These are phyloP conservation scores for Probaryconus sp. DNA, from an alignment of 1,140 invertebrate species.

Conservation along the genomic window DNA sequence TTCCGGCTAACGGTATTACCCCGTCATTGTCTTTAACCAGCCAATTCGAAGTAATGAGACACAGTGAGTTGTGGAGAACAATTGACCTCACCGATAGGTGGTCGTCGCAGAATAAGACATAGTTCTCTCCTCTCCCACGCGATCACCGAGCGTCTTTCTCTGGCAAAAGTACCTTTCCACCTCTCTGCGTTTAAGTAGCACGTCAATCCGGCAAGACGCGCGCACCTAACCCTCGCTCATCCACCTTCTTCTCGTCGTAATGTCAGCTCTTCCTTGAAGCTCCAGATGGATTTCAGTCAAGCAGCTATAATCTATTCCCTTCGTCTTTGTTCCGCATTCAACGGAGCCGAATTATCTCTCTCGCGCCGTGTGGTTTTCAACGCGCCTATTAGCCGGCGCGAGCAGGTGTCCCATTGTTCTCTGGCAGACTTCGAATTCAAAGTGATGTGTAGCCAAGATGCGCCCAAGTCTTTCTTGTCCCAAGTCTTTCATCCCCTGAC, in stretches of 20 bases:
- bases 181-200: slow-evolving; percentile 66
- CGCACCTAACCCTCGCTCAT: slow-evolving; percentile 43
- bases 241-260: slow-evolving; percentile 37
- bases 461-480: slow-evolving; percentile 14
- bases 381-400: slow-evolving; percentile 34
- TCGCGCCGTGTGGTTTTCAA: slow-evolving; percentile 10
- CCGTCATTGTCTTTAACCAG: slow-evolving; percentile 73
- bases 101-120: slow-evolving; percentile 34
- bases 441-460: slow-evolving; percentile 21
- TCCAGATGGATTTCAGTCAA: slow-evolving; percentile 40
- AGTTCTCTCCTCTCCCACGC: neutral
- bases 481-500: neutral
- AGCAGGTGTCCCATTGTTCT: slow-evolving; percentile 55
- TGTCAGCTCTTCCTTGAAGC: slow-evolving; percentile 36
- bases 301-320: slow-evolving; percentile 44
- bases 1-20: slow-evolving; percentile 74
- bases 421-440: slow-evolving; percentile 19
- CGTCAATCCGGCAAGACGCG: slow-evolving; percentile 64
- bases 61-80: slow-evolving; percentile 73
- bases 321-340: slow-evolving; percentile 17
- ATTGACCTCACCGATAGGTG: slow-evolving; percentile 66
- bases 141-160: slow-evolving; percentile 11
- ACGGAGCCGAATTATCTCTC: slow-evolving; percentile 1
- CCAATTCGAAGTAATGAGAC: slow-evolving; percentile 77
- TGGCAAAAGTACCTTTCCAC: slow-evolving; percentile 26